Evolutionary conservation across 2,113 vertebrate genomes (phyloP).

Genomic region (Planiliza haematocheilus): DNA sequence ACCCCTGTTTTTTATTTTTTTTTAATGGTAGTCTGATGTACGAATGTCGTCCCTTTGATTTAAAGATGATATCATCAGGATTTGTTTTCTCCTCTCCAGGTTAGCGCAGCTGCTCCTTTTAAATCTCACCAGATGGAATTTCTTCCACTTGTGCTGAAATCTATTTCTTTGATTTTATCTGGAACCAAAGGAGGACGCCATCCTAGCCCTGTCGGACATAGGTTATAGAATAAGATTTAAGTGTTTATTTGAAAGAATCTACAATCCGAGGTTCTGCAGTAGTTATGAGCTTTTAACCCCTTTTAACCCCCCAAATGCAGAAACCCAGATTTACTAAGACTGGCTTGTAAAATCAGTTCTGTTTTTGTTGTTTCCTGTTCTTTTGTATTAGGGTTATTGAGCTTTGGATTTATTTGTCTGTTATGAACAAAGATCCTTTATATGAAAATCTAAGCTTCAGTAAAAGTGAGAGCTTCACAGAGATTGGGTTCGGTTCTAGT

Average conservation of each 20-base stretch:
- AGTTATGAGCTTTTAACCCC: not conserved
- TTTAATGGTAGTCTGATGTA: too few relatives aligned
- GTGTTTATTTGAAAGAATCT: constrained; percentile 2
- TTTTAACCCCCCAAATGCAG: constrained; percentile 1
- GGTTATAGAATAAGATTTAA: not conserved
- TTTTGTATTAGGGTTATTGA: not conserved
- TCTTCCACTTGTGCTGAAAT: not conserved
- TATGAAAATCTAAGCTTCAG: not conserved
- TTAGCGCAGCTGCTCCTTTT: not conserved
- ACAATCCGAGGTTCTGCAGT: not conserved
- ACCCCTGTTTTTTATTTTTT: too few relatives aligned
- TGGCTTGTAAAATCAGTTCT: not conserved
- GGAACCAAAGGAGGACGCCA: not conserved
- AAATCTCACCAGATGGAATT: not conserved
- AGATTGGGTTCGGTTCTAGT: not conserved
- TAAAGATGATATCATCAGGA: not conserved
- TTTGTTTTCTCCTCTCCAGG: not conserved
- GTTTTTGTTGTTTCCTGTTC: not conserved
- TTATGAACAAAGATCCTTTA: not conserved
- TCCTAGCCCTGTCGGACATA: not conserved
- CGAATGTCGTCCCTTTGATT: not conserved
- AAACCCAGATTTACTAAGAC: not conserved
- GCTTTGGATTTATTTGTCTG: not conserved
- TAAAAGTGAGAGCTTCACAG: not conserved
- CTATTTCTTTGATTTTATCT: not conserved